These are phyloP conservation scores for Chrysolina americana DNA, from an alignment of 2,888 invertebrate species.

Conservation along the genomic window DNA sequence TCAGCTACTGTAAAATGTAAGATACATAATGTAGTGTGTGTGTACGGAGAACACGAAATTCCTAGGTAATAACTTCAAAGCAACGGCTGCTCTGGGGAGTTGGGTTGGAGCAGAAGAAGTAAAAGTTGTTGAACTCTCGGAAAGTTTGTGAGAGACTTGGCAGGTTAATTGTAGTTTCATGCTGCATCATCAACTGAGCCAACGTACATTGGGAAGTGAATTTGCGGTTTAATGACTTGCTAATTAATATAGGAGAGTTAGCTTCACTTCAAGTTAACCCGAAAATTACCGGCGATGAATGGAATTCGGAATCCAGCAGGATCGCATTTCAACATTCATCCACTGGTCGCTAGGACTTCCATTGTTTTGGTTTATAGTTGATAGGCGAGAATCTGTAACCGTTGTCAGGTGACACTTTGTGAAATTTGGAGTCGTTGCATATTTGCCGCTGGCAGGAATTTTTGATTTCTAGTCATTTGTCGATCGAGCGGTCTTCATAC, in stretches of 20 bases:
- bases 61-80: constrained; percentile 14
- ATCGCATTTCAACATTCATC: too few relatives aligned
- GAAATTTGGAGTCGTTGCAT: too few relatives aligned
- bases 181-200: neutral
- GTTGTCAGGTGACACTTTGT: too few relatives aligned
- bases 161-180: constrained; percentile 18
- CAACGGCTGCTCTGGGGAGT: constrained; percentile 7
- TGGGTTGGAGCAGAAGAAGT: neutral
- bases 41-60: constrained; percentile 3
- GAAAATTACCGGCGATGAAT: neutral
- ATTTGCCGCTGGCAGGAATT: too few relatives aligned
- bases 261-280: neutral
- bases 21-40: constrained; percentile 4
- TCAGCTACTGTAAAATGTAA: constrained; percentile 2
- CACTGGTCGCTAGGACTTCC: too few relatives aligned
- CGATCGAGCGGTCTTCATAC: too few relatives aligned
- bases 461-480: too few relatives aligned
- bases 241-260: constrained; percentile 6
- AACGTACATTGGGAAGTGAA: neutral
- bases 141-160: neutral
- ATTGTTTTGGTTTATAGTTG: too few relatives aligned
- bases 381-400: too few relatives aligned
- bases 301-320: neutral
- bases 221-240: constrained; percentile 6
- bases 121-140: constrained; percentile 12